Base-by-base conservation (phyloP, 2,888 invertebrate species). In the Eupithecia inturbata region DNA sequence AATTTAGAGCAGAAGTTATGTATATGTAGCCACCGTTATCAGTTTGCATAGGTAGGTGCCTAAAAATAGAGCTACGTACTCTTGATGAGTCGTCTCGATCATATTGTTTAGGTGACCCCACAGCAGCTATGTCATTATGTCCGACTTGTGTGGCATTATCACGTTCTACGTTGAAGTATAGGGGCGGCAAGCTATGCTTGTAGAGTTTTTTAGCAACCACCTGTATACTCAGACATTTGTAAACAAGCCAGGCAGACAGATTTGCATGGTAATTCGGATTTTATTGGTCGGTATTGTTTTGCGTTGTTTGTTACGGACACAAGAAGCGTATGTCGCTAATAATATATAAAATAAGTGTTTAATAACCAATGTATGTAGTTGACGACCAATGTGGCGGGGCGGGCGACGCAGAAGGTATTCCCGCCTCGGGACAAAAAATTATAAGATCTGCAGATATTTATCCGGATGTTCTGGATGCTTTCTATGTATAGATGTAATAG, bases 161-260 rank as follows among this genome's bases (percentile, higher is more conserved):
- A 74, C 71, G 71, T 71, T 41, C 41, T 22, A 33, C 26, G 33
- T 57, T 71, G 64, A 70, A 67, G 10, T 57, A 28, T 26, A 57
- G 26, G 57, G 14, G 64, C 26, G 62, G n/a, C 57, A 31, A 60
- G 73, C 45, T 22, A 28, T n/a, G 67, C 45, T 66, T n/a, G 22
- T 33, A 26, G 36, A 64, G 49, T 70, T 33, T 36, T 69, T 63
- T 70, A 70, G 9, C 62, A 62, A 57, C 31, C 62, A 45, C 31
- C 19, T 22, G 68, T 36, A 39, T 41, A n/a, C 9, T 33, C 3
- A 68, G 49, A 67, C 33, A 39, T 70, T 70, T 33, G 69, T 78
- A 74, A 79, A 78, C 76, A 77, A 71, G 19, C 75, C 77, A 71
- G 36, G 39, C 36, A 26, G 5, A 41, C 7, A 66, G 39, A 66